Base-by-base conservation (phyloP, 2,888 invertebrate species). In the Anthophora plumipes region DNA sequence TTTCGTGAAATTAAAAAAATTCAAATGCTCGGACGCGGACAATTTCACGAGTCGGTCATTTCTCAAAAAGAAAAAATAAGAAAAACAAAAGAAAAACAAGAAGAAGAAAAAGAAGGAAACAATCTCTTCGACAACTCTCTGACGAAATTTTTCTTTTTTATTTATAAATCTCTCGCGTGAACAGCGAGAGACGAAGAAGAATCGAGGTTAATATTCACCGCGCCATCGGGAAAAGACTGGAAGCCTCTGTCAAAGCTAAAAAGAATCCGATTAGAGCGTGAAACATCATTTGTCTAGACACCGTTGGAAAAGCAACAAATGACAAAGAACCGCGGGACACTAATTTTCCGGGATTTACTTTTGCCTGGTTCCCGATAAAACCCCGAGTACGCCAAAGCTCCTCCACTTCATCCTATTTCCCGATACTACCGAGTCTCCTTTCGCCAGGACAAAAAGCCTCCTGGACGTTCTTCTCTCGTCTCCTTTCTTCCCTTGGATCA, bases 281-380 rank as follows among this genome's bases (percentile, higher is more conserved):
- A 63, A 63, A 79, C 66, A 61, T 81, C 37, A 52, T 80, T 70
- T 55, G 57, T 52, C 48, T 3, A 50, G 25, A 74, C 59, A 4
- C n/a, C 31, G 39, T 6, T 22, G 52, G 68, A 22, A 50, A 39
- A 76, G 63, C 73, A 71, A 69, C 76, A 50, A 84, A 81, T 46
- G 57, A 57, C 74, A 68, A 73, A 64, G 78, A 60, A 77, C 71
- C 76, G 46, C 61, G 41, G 52, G 64, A 77, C 82, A 78, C 86
- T 86, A 86, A 86, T 86, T 86, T 86, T 82, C 84, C 55, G 55
- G 77, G 86, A 85, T 85, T 85, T 84, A 74, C 85, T 82, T 43
- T 60, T 68, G 66, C 74, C 72, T 71, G 72, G 61, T 78, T 74
- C 68, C 63, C 80, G 77, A 84, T 86, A 84, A 82, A 76, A 69